Evolutionary conservation across 1,140 invertebrate species (phyloP).

Genomic region (Drosophila parabipectinata): DNA sequence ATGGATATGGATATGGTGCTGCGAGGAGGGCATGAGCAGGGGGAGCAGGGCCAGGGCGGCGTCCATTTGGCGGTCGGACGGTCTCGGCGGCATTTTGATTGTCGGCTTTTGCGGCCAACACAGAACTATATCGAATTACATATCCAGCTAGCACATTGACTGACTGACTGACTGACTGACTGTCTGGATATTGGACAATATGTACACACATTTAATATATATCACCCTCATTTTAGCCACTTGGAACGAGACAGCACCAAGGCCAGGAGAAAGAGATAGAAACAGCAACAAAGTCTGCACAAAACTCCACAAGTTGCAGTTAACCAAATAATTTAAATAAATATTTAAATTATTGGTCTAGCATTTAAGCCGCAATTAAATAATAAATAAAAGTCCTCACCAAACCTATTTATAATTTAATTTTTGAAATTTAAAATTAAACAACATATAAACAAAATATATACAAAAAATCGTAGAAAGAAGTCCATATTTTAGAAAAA

Average conservation of each 20-base stretch:
- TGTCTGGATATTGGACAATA: slow-evolving; percentile 14
- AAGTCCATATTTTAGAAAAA: too few species aligned
- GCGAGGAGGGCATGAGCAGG: slow-evolving; percentile 1
- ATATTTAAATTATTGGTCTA: background rate
- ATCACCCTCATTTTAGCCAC: slow-evolving; percentile 6
- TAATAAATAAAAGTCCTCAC: background rate
- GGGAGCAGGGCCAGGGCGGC: slow-evolving; percentile 8
- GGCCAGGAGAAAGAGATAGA: background rate
- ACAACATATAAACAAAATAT: too few species aligned
- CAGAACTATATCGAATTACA: slow-evolving; percentile 76
- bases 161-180: slow-evolving; percentile 24
- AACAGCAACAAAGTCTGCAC: background rate
- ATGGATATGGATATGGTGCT: slow-evolving; percentile 12
- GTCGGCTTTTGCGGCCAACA: slow-evolving; percentile 75
- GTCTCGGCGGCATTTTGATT: slow-evolving; percentile 68
- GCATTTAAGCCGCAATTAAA: too few species aligned
- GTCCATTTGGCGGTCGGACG: slow-evolving; percentile 55
- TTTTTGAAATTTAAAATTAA: too few species aligned
- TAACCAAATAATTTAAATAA: background rate
- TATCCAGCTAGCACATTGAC: slow-evolving; percentile 13
- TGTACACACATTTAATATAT: background rate
- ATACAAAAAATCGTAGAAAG: too few species aligned
- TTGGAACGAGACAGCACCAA: background rate
- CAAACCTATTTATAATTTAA: too few species aligned
- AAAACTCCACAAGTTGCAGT: background rate